A percentile compares a stretch with the other conserved stretches of the same genome.
These are phyloP conservation scores for Drosophila neotestacea DNA, from an alignment of 2,888 invertebrate species.

Conservation along the genomic window DNA sequence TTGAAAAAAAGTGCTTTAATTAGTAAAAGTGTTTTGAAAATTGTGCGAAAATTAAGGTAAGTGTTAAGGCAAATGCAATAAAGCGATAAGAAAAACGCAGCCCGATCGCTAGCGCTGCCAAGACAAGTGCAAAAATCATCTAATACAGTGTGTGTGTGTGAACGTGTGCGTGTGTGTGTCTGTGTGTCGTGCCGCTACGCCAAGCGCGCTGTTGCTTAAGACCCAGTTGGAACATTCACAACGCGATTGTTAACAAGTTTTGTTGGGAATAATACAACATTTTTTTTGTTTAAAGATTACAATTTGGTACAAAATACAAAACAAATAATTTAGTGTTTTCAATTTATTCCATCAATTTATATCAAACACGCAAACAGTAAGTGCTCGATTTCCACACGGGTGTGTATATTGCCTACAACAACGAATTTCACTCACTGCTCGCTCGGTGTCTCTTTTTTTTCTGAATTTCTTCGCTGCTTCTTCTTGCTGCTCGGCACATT, in stretches of 20 bases:
- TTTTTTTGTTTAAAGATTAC: not conserved
- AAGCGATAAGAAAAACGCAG: conserved; percentile 25
- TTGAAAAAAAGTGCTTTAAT: conserved; percentile 66
- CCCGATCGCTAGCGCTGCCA: conserved; percentile 16
- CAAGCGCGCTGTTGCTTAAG: conserved; percentile 66
- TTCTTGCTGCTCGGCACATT: conserved; percentile 78
- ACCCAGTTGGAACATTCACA: conserved; percentile 53
- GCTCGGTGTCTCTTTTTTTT: conserved; percentile 59
- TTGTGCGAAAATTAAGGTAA: conserved; percentile 68
- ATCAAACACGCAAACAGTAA: conserved; percentile 27
- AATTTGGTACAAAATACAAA: not conserved
- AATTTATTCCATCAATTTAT: conserved; percentile 1
- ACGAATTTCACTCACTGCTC: conserved; percentile 60
- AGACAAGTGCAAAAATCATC: conserved; percentile 53
- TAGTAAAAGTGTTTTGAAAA: conserved; percentile 67
- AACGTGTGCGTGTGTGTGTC: conserved; percentile 37
- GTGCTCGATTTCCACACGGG: conserved; percentile 61
- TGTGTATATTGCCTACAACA: conserved; percentile 32
- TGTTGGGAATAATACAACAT: not conserved
- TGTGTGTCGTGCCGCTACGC: conserved; percentile 60
- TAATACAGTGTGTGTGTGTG: conserved; percentile 49
- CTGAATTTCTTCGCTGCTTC: conserved; percentile 71
- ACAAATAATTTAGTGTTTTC: conserved; percentile 2
- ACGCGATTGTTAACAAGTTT: conserved; percentile 3
- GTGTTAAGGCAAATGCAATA: conserved; percentile 27